These are phyloP conservation scores for Rhagoletis zephyria DNA, from an alignment of 1,140 invertebrate species.

Conservation along the genomic window DNA sequence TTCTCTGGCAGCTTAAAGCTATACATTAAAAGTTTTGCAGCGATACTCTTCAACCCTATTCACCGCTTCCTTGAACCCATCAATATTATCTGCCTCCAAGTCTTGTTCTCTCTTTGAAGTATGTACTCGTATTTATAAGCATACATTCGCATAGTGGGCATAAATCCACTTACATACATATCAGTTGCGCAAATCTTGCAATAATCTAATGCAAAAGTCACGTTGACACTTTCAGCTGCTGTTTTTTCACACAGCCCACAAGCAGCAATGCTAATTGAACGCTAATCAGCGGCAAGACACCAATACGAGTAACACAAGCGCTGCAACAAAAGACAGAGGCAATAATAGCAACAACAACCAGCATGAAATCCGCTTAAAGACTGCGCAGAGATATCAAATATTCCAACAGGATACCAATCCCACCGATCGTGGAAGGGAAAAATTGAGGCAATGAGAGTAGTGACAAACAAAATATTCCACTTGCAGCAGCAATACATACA, in stretches of 20 bases:
- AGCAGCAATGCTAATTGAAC: constrained; percentile 36
- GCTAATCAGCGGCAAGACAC: constrained; percentile 17
- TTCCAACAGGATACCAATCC: constrained; percentile 23
- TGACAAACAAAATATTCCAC: neutral
- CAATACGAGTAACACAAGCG: no score
- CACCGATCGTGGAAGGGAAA: neutral
- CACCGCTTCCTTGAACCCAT: no score
- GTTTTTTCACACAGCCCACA: constrained; percentile 29
- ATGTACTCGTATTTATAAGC: no score
- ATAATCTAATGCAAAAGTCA: constrained; percentile 45
- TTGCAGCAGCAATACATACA: neutral
- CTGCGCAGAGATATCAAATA: constrained; percentile 22
- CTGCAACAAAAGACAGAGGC: neutral
- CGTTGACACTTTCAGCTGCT: constrained; percentile 48
- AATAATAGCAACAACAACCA: neutral
- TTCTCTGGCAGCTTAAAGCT: neutral
- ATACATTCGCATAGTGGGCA: no score
- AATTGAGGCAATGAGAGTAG: neutral
- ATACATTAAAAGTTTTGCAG: neutral
- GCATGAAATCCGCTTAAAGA: neutral
- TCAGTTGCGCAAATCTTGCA: constrained; percentile 7
- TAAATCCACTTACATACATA: neutral
- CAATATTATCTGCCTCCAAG: neutral
- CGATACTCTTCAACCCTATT: no score
- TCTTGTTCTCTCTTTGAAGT: no score